Conservation (phyloP, 1,140 invertebrate species). For the Frieseomelitta varia region DNA sequence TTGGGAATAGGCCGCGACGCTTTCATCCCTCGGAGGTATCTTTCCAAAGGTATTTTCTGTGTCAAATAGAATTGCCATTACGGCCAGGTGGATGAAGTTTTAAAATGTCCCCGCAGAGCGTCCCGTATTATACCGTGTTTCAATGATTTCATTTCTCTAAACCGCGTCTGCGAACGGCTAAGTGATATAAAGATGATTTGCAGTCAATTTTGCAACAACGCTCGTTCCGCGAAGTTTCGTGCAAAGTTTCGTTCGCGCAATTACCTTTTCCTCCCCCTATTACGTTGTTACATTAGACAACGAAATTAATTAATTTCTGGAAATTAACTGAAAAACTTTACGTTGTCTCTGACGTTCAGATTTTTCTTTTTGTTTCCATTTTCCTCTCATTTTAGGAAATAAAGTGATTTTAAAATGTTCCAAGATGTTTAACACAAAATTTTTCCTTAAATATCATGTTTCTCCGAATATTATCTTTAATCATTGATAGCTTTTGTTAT, state of each 20-base stretch:
- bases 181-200: background rate
- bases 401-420: too few species aligned
- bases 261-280: background rate
- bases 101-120: background rate
- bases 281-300: background rate
- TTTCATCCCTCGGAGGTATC: slow-evolving; percentile 31
- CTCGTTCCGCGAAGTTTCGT: background rate
- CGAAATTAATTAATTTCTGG: background rate
- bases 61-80: slow-evolving; percentile 41
- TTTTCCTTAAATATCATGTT: too few species aligned
- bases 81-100: background rate
- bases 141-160: background rate
- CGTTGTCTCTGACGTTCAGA: too few species aligned
- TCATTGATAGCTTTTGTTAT: too few species aligned
- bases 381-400: too few species aligned
- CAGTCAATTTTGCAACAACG: background rate
- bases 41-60: slow-evolving; percentile 35
- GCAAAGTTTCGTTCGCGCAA: background rate
- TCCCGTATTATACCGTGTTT: background rate
- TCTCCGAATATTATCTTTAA: too few species aligned
- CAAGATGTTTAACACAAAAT: too few species aligned
- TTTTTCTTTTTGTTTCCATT: too few species aligned
- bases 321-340: background rate
- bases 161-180: background rate
- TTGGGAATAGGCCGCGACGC: slow-evolving; percentile 45